Percentiles rank a stretch among this genome's conserved stretches.
Evolutionary conservation across 2,113 vertebrate species (phyloP).

Genomic region (Ailurus styani): DNA sequence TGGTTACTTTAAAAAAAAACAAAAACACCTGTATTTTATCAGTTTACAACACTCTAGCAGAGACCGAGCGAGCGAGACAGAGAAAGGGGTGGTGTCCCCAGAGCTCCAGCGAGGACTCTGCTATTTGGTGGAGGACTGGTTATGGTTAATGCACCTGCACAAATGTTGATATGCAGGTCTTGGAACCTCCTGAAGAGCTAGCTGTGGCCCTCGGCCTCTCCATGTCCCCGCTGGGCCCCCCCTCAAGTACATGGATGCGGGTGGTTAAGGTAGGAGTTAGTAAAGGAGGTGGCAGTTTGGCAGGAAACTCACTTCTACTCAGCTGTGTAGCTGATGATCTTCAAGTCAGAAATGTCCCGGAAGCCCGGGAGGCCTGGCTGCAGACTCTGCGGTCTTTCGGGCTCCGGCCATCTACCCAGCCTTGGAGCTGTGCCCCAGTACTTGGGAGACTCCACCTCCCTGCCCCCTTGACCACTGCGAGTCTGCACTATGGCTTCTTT

Average conservation of each 20-base stretch:
- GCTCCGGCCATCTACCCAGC: neutral
- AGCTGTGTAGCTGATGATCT: neutral
- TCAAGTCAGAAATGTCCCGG: too few relatives aligned
- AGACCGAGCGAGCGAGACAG: neutral
- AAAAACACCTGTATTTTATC: neutral
- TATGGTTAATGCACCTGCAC: accelerated
- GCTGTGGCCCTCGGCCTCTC: neutral
- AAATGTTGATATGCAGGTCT: neutral
- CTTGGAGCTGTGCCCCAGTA: neutral
- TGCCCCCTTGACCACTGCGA: neutral
- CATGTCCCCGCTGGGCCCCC: neutral
- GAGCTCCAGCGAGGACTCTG: neutral
- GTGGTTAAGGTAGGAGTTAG: neutral
- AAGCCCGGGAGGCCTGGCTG: accelerated
- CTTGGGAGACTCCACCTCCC: neutral
- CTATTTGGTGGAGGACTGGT: too few relatives aligned
- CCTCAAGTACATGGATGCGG: neutral
- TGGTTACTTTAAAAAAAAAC: neutral
- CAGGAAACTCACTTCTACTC: neutral
- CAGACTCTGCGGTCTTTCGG: neutral
- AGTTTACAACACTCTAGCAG: neutral
- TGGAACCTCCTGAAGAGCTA: neutral
- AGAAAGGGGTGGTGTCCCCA: neutral
- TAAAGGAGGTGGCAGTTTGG: neutral
- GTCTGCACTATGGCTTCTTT: neutral